phyloP scores from a whole-genome alignment of 1,140 invertebrate genomes.

The Homarus americanus region DNA sequence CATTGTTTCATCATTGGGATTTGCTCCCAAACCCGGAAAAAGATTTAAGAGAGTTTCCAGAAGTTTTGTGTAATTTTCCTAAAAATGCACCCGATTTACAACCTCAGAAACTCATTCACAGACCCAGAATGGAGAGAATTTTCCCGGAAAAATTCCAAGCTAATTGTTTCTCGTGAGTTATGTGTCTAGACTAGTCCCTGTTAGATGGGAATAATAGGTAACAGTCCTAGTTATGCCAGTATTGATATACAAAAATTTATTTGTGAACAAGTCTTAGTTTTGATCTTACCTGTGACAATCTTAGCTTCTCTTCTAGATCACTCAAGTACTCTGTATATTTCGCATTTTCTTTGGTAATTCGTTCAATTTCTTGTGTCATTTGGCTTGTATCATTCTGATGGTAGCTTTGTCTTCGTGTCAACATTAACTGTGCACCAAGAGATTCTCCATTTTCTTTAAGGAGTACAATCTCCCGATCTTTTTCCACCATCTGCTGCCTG shows the following conservation, averaged over 20 bases:
- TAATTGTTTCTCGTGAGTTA: too few relatives aligned
- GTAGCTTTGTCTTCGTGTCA: slow-evolving; percentile 18
- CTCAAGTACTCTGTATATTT: slow-evolving; percentile 5
- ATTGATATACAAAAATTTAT: neutral
- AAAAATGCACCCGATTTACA: too few relatives aligned
- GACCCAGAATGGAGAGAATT: too few relatives aligned
- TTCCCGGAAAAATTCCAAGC: too few relatives aligned
- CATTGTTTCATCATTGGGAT: too few relatives aligned
- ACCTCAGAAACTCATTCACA: too few relatives aligned
- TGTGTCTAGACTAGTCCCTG: too few relatives aligned
- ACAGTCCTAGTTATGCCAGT: too few relatives aligned
- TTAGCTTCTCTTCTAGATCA: slow-evolving; percentile 45
- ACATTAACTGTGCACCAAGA: slow-evolving; percentile 42
- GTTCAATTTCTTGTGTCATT: neutral
- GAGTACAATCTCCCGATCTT: slow-evolving; percentile 33
- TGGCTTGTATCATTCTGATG: neutral
- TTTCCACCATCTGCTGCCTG: slow-evolving; percentile 45
- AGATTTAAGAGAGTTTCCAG: too few relatives aligned
- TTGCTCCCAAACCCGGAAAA: too few relatives aligned
- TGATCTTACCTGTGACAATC: slow-evolving; percentile 24
- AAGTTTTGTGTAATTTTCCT: too few relatives aligned
- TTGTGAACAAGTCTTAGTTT: neutral
- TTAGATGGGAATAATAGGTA: too few relatives aligned
- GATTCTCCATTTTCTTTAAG: slow-evolving; percentile 51
- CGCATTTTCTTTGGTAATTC: slow-evolving; percentile 3